Evolutionary conservation across 2,888 invertebrate species (phyloP).

Genomic region (Hypomecis punctinalis): DNA sequence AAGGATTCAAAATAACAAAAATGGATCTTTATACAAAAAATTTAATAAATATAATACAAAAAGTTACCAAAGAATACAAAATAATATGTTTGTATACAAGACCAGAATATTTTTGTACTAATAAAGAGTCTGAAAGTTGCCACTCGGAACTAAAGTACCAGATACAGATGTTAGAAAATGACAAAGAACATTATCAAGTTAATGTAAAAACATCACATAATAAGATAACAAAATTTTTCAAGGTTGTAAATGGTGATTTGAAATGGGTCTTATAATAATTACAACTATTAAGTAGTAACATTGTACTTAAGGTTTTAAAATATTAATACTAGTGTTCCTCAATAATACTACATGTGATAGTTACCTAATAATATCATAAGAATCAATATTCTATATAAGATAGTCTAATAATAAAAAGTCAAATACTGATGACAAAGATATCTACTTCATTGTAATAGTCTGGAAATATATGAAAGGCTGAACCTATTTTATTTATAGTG

Average conservation of each 20-base stretch:
- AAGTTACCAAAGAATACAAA: slow-evolving; percentile 77
- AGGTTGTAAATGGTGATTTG: slow-evolving; percentile 45
- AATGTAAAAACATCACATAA: slow-evolving; percentile 48
- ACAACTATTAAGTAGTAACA: neutral
- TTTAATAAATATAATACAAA: slow-evolving; percentile 70
- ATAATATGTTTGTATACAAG: slow-evolving; percentile 80
- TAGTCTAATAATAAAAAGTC: neutral
- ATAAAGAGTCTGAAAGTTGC: slow-evolving; percentile 59
- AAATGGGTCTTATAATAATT: slow-evolving; percentile 42
- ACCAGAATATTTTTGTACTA: slow-evolving; percentile 79
- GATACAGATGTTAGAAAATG: slow-evolving; percentile 58
- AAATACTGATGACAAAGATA: slow-evolving; percentile 44
- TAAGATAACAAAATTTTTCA: slow-evolving; percentile 47
- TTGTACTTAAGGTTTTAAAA: slow-evolving; percentile 5
- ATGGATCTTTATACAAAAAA: slow-evolving; percentile 82
- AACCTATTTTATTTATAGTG: neutral
- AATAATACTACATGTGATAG: slow-evolving; percentile 13
- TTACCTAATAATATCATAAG: slow-evolving; percentile 11
- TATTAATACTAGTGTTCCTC: slow-evolving; percentile 11
- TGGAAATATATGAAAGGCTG: neutral
- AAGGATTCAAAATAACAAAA: slow-evolving; percentile 70
- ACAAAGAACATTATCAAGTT: slow-evolving; percentile 42
- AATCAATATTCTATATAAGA: neutral
- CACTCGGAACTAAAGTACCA: slow-evolving; percentile 68
- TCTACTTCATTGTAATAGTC: slow-evolving; percentile 31